Percentiles rank a stretch among this genome's conserved stretches.
Conservation (phyloP, 2,113 vertebrate genomes). For the Morone saxatilis region DNA sequence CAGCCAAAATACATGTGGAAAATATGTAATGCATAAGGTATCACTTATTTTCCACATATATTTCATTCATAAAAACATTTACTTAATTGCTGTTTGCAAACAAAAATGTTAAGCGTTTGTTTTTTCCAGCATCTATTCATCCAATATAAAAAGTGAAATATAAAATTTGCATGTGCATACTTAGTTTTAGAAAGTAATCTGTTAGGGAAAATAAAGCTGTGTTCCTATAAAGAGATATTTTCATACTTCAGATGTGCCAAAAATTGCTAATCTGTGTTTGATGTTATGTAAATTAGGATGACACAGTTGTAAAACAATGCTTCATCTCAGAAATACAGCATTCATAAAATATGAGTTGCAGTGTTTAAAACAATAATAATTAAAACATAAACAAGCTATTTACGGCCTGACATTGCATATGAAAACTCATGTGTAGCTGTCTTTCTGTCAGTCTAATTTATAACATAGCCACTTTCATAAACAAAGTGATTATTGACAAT, state of each 20-base stretch:
- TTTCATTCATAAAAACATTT: conserved; percentile 30
- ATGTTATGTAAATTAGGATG: conserved; percentile 35
- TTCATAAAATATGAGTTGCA: conserved; percentile 25
- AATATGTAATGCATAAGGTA: not conserved
- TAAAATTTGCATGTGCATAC: not conserved
- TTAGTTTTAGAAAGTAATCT: conserved; percentile 14
- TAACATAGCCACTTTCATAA: not conserved
- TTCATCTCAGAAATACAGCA: not conserved
- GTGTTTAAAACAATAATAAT: conserved; percentile 23
- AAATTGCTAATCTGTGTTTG: not conserved
- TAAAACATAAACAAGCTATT: conserved; percentile 23
- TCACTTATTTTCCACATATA: conserved; percentile 19
- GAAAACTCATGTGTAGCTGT: conserved; percentile 1
- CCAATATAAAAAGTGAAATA: not conserved
- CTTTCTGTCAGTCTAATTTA: conserved; percentile 16
- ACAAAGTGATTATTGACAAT: conserved; percentile 12
- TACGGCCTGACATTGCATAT: not conserved
- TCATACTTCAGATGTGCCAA: conserved; percentile 13
- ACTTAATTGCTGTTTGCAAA: conserved; percentile 12
- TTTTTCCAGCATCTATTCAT: conserved; percentile 8
- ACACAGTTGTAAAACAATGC: conserved; percentile 20
- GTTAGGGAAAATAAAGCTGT: not conserved
- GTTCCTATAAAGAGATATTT: not conserved
- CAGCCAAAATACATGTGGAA: not conserved
- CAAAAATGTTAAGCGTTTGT: not conserved